A percentile compares a stretch with the other conserved stretches of the same genome.
These are phyloP conservation scores for Drosophila athabasca DNA, from an alignment of 1,140 invertebrate species.

Conservation along the genomic window DNA sequence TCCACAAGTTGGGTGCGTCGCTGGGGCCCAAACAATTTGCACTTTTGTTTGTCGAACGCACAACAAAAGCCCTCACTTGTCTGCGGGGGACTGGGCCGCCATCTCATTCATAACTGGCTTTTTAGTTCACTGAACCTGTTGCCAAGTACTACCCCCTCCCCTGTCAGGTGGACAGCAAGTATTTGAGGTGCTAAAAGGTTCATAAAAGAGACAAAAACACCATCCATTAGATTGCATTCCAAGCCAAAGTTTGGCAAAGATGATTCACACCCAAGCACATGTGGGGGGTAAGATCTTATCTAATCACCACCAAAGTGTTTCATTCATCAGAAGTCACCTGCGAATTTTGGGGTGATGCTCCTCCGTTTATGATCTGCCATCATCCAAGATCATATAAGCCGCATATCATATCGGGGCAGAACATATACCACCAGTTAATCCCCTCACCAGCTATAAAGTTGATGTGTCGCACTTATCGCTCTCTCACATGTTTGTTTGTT, in stretches of 20 bases:
- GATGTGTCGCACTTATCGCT: no score
- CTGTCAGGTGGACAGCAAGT: conserved; percentile 20
- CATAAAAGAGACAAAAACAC: conserved; percentile 36
- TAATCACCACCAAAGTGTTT: no score
- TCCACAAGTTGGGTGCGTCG: conserved; percentile 45
- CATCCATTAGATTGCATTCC: conserved; percentile 35
- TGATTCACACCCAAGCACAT: conserved; percentile 1
- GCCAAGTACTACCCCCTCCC: no score
- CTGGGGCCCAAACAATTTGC: conserved; percentile 68
- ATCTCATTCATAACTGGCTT: conserved; percentile 35
- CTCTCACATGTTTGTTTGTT: no score
- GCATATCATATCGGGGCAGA: no score
- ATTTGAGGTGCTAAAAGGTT: conserved; percentile 48
- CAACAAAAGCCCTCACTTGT: conserved; percentile 69
- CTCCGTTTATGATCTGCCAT: no score
- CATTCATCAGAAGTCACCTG: no score
- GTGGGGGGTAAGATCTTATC: conserved; percentile 1
- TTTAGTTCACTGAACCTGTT: conserved; percentile 43
- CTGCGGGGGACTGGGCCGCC: neutral
- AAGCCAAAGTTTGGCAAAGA: neutral
- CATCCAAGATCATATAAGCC: no score
- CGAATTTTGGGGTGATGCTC: no score
- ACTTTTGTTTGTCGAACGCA: conserved; percentile 65
- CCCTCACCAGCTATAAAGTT: no score
- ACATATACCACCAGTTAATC: no score